phyloP scores from a whole-genome alignment of 1,140 invertebrate species.

The Holotrichia oblita region DNA sequence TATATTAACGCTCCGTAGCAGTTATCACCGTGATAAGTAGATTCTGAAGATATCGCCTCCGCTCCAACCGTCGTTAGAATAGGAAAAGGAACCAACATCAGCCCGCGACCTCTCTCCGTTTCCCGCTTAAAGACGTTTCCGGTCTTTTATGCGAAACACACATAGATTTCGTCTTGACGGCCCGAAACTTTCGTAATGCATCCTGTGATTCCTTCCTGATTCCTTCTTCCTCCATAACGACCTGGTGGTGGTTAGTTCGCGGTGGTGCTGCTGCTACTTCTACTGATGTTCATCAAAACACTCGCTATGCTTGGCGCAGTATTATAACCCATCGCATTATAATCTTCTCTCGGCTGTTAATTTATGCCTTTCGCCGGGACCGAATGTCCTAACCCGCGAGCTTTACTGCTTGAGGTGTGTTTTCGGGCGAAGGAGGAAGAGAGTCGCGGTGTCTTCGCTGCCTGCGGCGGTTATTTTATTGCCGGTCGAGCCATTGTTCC shows the following conservation, averaged over 20 bases:
- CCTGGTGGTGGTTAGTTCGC: too few relatives aligned
- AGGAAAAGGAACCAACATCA: slow-evolving; percentile 28
- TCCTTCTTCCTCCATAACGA: slow-evolving; percentile 17
- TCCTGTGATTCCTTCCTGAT: slow-evolving; percentile 30
- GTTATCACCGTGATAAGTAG: slow-evolving; percentile 34
- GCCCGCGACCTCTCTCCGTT: slow-evolving; percentile 7
- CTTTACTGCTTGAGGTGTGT: background rate
- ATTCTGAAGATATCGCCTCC: slow-evolving; percentile 31
- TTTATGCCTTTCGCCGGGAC: slow-evolving; percentile 24
- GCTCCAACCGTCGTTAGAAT: background rate
- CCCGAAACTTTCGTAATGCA: slow-evolving; percentile 32
- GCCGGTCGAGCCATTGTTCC: slow-evolving; percentile 29
- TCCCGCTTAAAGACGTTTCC: slow-evolving; percentile 27
- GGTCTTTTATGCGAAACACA: slow-evolving; percentile 33
- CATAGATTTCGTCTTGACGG: slow-evolving; percentile 27
- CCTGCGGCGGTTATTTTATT: slow-evolving; percentile 19
- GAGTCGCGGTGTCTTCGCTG: background rate
- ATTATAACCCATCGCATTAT: background rate
- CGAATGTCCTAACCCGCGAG: too few relatives aligned
- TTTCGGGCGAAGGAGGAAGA: background rate
- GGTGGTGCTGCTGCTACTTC: background rate
- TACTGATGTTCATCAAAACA: slow-evolving; percentile 22
- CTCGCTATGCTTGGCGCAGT: background rate
- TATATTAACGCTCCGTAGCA: slow-evolving; percentile 15
- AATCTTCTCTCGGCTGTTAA: slow-evolving; percentile 17